Conservation (phyloP, 2,113 vertebrate genomes). For the Cyanoliseus patagonus region DNA sequence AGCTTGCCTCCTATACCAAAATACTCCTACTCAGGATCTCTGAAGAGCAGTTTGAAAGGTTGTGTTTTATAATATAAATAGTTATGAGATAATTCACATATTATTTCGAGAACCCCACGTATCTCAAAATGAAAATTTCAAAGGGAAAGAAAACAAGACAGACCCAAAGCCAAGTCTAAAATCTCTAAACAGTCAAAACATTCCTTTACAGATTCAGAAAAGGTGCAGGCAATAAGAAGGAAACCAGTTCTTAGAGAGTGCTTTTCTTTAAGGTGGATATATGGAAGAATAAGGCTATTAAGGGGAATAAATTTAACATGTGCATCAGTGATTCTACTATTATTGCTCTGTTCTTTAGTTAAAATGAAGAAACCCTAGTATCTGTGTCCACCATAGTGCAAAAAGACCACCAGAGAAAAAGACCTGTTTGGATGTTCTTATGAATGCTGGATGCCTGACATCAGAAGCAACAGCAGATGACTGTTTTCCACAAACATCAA, state of each 20-base stretch:
- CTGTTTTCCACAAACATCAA: background rate
- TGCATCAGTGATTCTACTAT: background rate
- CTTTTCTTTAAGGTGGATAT: background rate
- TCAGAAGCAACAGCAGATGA: background rate
- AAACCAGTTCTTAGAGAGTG: background rate
- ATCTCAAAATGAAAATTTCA: background rate
- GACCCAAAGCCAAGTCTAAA: background rate
- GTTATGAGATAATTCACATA: background rate
- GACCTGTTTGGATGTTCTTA: background rate
- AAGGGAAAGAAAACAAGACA: background rate
- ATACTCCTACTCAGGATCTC: background rate
- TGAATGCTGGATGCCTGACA: background rate
- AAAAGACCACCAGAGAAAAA: background rate
- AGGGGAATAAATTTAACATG: background rate
- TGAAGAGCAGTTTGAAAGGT: background rate
- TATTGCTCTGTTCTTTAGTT: background rate
- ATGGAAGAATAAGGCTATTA: background rate
- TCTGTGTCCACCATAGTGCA: background rate
- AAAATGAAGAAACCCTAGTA: background rate
- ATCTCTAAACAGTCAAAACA: background rate
- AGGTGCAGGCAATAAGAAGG: background rate
- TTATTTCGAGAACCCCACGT: background rate
- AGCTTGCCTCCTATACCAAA: background rate
- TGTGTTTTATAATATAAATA: background rate
- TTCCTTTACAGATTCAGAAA: background rate